phyloP scores from a whole-genome alignment of 2,113 vertebrate species.

The Pedetes capensis region DNA sequence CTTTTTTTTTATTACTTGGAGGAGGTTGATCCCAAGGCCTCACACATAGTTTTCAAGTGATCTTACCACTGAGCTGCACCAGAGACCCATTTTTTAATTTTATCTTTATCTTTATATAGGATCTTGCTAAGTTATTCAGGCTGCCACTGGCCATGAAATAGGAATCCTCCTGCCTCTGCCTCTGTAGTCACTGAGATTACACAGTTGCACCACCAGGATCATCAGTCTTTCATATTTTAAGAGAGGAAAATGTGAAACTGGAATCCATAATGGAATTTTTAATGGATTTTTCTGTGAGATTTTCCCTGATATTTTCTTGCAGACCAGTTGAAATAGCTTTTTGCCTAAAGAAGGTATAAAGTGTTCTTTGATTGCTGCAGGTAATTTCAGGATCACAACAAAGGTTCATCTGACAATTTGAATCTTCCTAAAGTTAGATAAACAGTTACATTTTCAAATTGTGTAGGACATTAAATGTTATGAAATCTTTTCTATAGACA shows the following conservation, averaged over 20 bases:
- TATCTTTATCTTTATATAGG: no score
- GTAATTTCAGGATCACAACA: not conserved
- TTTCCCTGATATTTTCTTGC: not conserved
- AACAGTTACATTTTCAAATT: not conserved
- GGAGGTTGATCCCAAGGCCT: no score
- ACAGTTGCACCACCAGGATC: no score
- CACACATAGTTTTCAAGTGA: no score
- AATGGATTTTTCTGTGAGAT: not conserved
- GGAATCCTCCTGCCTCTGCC: no score
- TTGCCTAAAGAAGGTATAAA: not conserved
- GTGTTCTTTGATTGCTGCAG: not conserved
- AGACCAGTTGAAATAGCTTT: not conserved
- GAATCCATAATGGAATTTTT: not conserved
- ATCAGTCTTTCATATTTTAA: not conserved
- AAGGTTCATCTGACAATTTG: not conserved
- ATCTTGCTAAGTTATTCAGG: no score
- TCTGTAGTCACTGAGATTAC: no score
- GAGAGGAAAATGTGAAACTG: not conserved
- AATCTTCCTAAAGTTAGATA: not conserved
- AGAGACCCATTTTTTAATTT: no score
- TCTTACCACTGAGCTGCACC: no score
- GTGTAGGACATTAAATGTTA: conserved; percentile 39
- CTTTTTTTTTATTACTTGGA: no score
- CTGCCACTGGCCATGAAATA: no score
- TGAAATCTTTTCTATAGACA: conserved; percentile 32